phyloP scores from a whole-genome alignment of 2,113 vertebrate species.

The Notarius lentiginosus region DNA sequence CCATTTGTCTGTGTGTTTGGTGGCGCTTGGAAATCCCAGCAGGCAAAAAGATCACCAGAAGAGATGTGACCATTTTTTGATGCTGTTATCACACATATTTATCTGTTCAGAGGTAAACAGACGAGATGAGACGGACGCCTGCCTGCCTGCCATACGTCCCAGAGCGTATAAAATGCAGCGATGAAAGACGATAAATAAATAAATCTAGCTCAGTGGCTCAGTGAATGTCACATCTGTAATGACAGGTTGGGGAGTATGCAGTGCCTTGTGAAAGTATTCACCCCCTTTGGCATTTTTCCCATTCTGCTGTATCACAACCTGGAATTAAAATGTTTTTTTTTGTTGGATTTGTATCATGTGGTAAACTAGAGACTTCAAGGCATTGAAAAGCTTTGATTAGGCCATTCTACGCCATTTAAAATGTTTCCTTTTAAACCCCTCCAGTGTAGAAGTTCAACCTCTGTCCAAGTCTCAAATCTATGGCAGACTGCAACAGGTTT shows the following conservation, averaged over 20 bases:
- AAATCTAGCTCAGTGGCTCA: conserved; percentile 31
- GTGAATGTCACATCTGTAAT: conserved; percentile 33
- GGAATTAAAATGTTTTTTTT: too few species aligned
- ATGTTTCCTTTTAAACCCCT: too few species aligned
- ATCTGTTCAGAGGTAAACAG: conserved; percentile 58
- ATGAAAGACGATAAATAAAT: conserved; percentile 55
- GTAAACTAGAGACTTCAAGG: too few species aligned
- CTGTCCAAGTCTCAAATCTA: too few species aligned
- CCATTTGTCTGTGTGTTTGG: conserved; percentile 25
- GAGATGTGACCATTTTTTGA: conserved; percentile 45
- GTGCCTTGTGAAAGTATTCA: too few species aligned
- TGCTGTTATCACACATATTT: conserved; percentile 53
- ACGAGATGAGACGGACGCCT: conserved; percentile 26
- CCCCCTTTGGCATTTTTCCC: too few species aligned
- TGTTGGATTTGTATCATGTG: too few species aligned
- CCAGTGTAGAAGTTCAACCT: too few species aligned
- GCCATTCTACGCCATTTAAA: too few species aligned
- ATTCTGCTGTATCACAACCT: too few species aligned
- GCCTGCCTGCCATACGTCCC: conserved; percentile 30
- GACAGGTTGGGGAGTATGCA: not conserved
- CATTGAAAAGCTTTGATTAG: too few species aligned
- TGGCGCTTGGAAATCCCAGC: conserved; percentile 35
- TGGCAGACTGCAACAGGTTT: too few species aligned
- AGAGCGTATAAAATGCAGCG: conserved; percentile 43
- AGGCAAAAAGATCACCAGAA: conserved; percentile 51